Evolutionary conservation across 2,888 invertebrate species (phyloP), one percentile per base, ranked within the genome.

Genomic region (Autographa pulchrina): DNA sequence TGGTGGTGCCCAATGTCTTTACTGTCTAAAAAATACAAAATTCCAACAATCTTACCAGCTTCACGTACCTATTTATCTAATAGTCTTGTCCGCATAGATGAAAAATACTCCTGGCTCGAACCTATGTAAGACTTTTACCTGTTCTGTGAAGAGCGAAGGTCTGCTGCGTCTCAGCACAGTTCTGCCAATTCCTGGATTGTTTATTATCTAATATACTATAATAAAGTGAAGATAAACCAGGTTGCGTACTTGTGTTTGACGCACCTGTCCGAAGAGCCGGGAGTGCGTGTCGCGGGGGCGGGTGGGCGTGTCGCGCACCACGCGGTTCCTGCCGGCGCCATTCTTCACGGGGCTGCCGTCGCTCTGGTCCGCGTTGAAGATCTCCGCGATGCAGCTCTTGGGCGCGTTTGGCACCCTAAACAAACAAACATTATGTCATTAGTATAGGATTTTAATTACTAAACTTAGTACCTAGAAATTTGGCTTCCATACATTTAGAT

Each of bases 201-300:
- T 0, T 16, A n/a, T n/a, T 25, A 14, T 20, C 7, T 25, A 25
- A 1, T 56, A 56, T 31, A 58, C 25, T 32, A 59, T 16, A 58
- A 59, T 38, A 61, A 54, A 16, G 25, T 16, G 54, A 31, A 68
- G 58, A 13, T 4, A 54, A 31, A 62, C 5, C 13, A 58, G n/a
- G 18, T 25, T 63, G 56, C 79, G 75, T 78, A 78, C 79, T 67
- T 78, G 75, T 63, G 64, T 3, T 66, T 75, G 80, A 65, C 86
- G 69, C 72, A 92, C 92, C 91, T 94, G 94, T 86, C 97, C 97
- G 86, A 97, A 96, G 81, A 96, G 96, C 74, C 97, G 92, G 85
- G 96, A 96, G 94, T 97, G 96, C 20, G 96, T 96, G 92, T 96
- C 96, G 80, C 96, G 95, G 71, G 96, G 96, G 77, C 96, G 96